A percentile compares a stretch with the other conserved stretches of the same genome.
phyloP scores from a whole-genome alignment of 2,888 invertebrate species.

The Eurois occulta region DNA sequence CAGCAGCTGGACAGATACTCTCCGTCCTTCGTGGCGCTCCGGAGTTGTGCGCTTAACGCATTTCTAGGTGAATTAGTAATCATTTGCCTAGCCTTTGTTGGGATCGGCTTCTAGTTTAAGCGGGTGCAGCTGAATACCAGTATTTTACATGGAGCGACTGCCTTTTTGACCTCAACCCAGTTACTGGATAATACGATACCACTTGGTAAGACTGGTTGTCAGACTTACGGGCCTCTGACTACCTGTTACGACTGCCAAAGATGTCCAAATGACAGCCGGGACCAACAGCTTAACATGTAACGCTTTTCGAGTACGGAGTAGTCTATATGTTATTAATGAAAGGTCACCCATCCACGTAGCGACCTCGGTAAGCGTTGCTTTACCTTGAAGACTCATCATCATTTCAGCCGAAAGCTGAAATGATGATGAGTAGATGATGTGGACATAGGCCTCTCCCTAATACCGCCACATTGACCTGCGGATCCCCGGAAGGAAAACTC shows the following conservation, averaged over 20 bases:
- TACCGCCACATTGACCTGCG: too few relatives aligned
- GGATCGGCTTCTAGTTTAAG: background rate
- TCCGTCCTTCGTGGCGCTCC: constrained; percentile 81
- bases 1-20: constrained; percentile 86
- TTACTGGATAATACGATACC: background rate
- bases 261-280: background rate
- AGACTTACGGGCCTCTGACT: background rate
- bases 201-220: background rate
- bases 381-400: too few relatives aligned
- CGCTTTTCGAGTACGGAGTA: background rate
- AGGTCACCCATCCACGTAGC: background rate
- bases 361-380: background rate
- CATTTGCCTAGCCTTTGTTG: background rate
- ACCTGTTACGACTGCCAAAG: background rate
- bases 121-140: background rate
- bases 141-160: background rate
- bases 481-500: background rate
- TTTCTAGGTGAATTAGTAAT: constrained; percentile 78
- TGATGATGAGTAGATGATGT: too few relatives aligned
- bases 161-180: background rate
- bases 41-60: constrained; percentile 80
- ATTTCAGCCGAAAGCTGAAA: too few relatives aligned
- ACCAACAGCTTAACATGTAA: background rate
- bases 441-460: too few relatives aligned
- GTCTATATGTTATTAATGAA: background rate